phyloP scores from a whole-genome alignment of 2,113 vertebrate genomes.

The Puntigrus tetrazona region DNA sequence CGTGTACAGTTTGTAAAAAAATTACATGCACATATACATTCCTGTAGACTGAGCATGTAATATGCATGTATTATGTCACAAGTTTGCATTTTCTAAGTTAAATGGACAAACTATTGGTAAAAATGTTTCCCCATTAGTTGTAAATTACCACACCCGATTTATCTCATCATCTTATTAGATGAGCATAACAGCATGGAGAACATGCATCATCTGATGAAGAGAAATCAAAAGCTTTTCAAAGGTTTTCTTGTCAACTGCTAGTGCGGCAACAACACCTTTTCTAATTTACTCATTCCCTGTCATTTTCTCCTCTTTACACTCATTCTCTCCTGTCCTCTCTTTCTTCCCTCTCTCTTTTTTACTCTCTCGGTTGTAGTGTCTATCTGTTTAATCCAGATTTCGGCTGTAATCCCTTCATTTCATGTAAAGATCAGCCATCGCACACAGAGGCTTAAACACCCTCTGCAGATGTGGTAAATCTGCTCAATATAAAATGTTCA shows the following conservation, averaged over 20 bases:
- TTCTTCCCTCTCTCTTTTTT: neutral
- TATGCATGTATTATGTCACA: too few relatives aligned
- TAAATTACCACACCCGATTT: too few relatives aligned
- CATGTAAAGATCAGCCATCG: conserved; percentile 1
- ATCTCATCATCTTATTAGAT: too few relatives aligned
- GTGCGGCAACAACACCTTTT: neutral
- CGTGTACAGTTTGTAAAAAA: too few relatives aligned
- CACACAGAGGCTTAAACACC: neutral
- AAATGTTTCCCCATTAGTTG: too few relatives aligned
- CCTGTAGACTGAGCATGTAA: too few relatives aligned
- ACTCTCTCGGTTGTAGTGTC: neutral
- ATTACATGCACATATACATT: too few relatives aligned
- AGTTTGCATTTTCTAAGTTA: too few relatives aligned
- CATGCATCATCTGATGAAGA: too few relatives aligned
- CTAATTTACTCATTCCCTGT: neutral
- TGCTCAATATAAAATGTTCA: neutral
- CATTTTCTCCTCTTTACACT: neutral
- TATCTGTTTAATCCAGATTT: conserved; percentile 4
- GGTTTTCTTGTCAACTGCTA: neutral
- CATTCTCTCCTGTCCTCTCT: neutral
- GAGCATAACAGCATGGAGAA: neutral
- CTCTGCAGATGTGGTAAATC: conserved; percentile 14
- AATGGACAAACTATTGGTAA: too few relatives aligned
- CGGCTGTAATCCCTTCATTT: conserved; percentile 7
- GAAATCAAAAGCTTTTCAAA: too few relatives aligned